Base-by-base conservation (phyloP, 2,888 invertebrate genomes). In the Cotesia congregata region DNA sequence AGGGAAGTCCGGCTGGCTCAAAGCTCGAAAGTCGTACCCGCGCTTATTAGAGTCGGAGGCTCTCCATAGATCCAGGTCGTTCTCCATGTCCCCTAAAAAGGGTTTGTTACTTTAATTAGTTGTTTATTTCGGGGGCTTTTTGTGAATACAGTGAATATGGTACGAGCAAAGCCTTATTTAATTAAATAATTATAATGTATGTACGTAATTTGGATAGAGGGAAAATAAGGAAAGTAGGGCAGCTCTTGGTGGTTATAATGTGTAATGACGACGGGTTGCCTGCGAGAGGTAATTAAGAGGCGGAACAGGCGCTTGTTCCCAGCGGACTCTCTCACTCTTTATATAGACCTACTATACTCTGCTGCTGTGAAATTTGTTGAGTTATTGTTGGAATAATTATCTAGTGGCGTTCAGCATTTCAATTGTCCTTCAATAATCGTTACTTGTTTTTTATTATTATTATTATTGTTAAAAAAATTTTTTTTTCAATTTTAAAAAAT, bases 31-130 rank as follows among this genome's bases (percentile, higher is more conserved):
- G 77, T 72, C 20, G 71, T 81, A 76, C 17, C 78, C 78, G 9
- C 84, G 82, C 69, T 86, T 85, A 4, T 75, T 77, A 4, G 82
- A 78, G 6, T 85, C 83, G 6, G 80, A 15, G 1, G 77, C 67
- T 0, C 73, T 79, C 1, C 80, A 73, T 1, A 76, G 40, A 15
- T 83, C 77, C 40, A 81, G 38, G 30, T 81, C 77, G 0, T 79
- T 77, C 65, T 80, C 81, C 1, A 82, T 74, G 72, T 83, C 78
- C 41, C 75, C 86, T 85, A 80, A 5, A 68, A 77, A 73, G 38
- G 2, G 30, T 30, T 30, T 30, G 3, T 30, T 30, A 3, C 3
- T 30, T 30, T 30, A 30, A 30, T 38, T 39, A n/a, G 40, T n/a
- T 20, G 39, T 68, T 68, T 30, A 41, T 20, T n/a, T 41, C 5